Evolutionary conservation across 2,113 vertebrate genomes (phyloP).

Genomic region (Equus quagga): DNA sequence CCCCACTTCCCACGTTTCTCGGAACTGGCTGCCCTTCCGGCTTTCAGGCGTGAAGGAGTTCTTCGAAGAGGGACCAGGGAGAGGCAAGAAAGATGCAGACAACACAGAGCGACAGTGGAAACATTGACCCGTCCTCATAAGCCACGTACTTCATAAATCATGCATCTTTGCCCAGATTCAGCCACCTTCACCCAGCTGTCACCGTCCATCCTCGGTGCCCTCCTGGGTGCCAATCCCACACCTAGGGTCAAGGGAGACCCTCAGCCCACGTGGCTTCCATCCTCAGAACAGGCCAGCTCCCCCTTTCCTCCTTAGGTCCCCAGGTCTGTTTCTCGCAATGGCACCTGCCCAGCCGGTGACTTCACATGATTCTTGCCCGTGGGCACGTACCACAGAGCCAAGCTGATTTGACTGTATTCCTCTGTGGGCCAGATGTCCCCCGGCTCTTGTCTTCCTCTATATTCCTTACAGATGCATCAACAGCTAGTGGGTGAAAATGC

Average conservation of each 20-base stretch:
- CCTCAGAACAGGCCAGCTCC: neutral
- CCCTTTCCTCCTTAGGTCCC: neutral
- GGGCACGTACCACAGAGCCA: no score
- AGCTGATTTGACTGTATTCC: neutral
- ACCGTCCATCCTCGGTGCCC: no score
- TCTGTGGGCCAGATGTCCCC: neutral
- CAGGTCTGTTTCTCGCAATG: neutral
- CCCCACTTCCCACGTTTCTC: neutral
- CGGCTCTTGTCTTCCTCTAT: neutral
- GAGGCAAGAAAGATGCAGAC: neutral
- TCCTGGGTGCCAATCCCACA: no score
- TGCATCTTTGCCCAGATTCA: neutral
- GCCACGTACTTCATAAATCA: neutral
- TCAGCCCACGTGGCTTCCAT: neutral
- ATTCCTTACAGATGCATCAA: neutral
- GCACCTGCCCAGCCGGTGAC: neutral
- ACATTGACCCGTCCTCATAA: neutral
- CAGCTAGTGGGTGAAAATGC: fast-evolving
- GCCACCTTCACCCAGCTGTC: neutral
- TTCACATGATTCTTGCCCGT: neutral
- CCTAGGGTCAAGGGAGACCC: neutral
- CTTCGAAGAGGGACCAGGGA: neutral
- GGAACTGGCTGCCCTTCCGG: neutral
- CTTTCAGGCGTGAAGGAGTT: neutral
- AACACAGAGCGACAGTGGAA: neutral